Base-by-base conservation (phyloP, 2,797 vertebrate species). In the Emydoidea blandingii region DNA sequence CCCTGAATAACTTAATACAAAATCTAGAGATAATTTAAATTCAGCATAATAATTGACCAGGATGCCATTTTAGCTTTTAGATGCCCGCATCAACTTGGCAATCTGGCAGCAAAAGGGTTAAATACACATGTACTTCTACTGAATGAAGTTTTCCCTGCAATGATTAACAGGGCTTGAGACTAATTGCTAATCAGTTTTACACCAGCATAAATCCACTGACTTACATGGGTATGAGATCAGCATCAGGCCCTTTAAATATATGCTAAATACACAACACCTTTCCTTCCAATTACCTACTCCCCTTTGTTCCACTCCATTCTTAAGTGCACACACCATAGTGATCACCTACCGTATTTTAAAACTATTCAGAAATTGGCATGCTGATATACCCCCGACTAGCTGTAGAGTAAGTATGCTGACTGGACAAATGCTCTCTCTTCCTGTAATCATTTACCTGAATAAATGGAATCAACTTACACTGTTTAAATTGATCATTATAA, bases 401-500 rank as follows among this genome's bases (percentile, higher is more conserved):
- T 68, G n/a, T 37, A 37, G 18, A 68, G 65, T 68, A 68, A 19
- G 65, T 37, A 37, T 37, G 65, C 65, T 37, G 65, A 23, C 65
- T 68, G 37, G 29, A 81, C 2, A 8, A 52, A 80, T 27, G 44
- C 5, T 65, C 84, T 37, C 8, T 0, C 27, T 54, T 62, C 68
- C 86, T 4, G 59, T 56, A 47, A 14, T 83, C 41, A 34, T 72
- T 53, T 49, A 53, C 27, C 68, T 86, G 47, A 54, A 49, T 31
- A 34, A 86, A 85, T 0, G 1, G 0, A 15, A 41, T 14, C 8
- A 10, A 19, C 57, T 81, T 5, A 0, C 0, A 2, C 47, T 0
- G 56, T 80, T 49, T 92, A 59, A 84, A 81, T 34, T 81, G 79
- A 56, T 81, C 29, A 18, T 81, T 68, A 37, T n/a, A 72, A n/a